Conservation (phyloP, 2,113 vertebrate genomes). For the Camelus dromedarius region DNA sequence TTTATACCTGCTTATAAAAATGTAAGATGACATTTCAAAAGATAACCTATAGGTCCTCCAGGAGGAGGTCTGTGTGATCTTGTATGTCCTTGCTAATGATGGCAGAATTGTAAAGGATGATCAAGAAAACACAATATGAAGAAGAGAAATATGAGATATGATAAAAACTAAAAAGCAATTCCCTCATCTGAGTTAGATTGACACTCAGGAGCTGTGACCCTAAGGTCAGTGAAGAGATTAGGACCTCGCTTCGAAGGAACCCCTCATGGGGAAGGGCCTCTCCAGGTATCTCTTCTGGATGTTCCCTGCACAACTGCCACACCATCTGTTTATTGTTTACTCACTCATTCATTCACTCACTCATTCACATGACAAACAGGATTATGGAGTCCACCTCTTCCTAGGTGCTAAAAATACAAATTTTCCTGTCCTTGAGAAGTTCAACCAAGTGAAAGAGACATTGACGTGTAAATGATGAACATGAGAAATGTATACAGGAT, state of each 20-base stretch:
- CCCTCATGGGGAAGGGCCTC: neutral
- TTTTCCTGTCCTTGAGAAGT: neutral
- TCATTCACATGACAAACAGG: neutral
- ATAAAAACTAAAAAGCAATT: neutral
- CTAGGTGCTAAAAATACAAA: neutral
- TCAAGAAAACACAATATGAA: neutral
- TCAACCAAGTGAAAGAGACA: neutral
- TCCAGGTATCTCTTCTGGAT: too few species aligned
- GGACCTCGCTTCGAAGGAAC: neutral
- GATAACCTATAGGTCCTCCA: neutral
- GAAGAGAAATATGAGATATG: neutral
- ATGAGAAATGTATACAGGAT: neutral
- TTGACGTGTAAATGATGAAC: neutral
- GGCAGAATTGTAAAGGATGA: neutral
- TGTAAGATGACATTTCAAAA: neutral
- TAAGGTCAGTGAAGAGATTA: neutral
- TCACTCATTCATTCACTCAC: neutral
- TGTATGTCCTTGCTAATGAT: neutral
- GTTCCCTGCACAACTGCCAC: too few species aligned
- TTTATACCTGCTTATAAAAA: neutral
- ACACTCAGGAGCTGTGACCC: neutral
- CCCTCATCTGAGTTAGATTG: neutral
- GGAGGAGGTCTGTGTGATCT: neutral
- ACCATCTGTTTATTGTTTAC: neutral
- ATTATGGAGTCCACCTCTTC: neutral